A percentile compares a stretch with the other conserved stretches of the same genome.
phyloP scores from a whole-genome alignment of 2,888 invertebrate genomes.

The Andrena haemorrhoa region DNA sequence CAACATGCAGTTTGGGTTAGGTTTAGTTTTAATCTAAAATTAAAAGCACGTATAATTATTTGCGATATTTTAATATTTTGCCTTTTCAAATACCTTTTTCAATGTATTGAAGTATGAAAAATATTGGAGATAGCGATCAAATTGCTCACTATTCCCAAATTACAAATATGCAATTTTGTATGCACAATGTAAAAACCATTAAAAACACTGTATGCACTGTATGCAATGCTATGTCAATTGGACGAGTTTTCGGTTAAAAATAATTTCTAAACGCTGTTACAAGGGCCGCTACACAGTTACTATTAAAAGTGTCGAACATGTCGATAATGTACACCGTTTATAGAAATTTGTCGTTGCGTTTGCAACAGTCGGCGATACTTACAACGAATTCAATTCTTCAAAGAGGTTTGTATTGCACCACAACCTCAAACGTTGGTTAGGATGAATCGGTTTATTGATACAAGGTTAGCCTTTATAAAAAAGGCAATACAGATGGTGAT shows the following conservation, averaged over 20 bases:
- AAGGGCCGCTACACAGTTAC: not conserved
- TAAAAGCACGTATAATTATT: too few species aligned
- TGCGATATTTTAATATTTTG: too few species aligned
- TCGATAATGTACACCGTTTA: constrained; percentile 45
- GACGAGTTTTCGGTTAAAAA: constrained; percentile 16
- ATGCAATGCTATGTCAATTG: not conserved
- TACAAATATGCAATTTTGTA: not conserved
- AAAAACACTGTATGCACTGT: not conserved
- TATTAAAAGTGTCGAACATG: constrained; percentile 18
- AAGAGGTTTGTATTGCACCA: constrained; percentile 46
- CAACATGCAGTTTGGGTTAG: too few species aligned
- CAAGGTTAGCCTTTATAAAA: constrained; percentile 12
- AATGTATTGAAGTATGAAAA: too few species aligned
- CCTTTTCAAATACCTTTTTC: too few species aligned
- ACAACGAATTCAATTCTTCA: constrained; percentile 28
- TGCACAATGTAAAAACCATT: not conserved
- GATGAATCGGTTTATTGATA: not conserved
- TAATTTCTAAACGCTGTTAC: constrained; percentile 11
- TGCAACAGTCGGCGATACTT: constrained; percentile 29
- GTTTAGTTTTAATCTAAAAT: too few species aligned
- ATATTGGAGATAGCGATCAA: too few species aligned
- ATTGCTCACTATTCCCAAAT: not conserved
- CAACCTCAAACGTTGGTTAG: not conserved
- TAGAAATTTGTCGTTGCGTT: constrained; percentile 44
- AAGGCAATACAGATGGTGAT: not conserved